Conservation (phyloP, 2,888 invertebrate genomes). For the Iphiclides podalirius region DNA sequence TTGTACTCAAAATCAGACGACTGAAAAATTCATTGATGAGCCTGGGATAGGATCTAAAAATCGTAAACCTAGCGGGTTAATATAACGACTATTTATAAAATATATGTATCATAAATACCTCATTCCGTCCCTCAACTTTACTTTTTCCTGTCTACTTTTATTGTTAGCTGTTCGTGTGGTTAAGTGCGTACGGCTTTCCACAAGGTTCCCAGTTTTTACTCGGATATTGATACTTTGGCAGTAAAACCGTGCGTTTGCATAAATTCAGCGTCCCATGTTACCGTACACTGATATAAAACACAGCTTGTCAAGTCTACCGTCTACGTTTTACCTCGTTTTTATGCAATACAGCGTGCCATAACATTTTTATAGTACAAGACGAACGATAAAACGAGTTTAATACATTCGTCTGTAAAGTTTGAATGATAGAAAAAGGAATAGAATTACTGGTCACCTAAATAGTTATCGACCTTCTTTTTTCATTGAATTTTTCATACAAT, state of each 20-base stretch:
- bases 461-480: not conserved
- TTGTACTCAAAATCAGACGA: no score
- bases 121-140: no score
- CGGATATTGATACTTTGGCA: conserved; percentile 41
- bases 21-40: no score
- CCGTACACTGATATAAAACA: conserved; percentile 48
- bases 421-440: conserved; percentile 14
- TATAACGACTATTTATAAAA: no score
- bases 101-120: no score
- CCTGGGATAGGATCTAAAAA: no score
- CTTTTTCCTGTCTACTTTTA: no score
- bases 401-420: conserved; percentile 27
- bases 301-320: conserved; percentile 60
- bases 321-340: conserved; percentile 53
- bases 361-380: conserved; percentile 66
- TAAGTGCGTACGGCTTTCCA: conserved; percentile 5
- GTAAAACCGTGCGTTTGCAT: conserved; percentile 49
- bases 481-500: no score
- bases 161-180: no score
- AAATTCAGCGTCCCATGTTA: conserved; percentile 36
- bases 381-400: conserved; percentile 58
- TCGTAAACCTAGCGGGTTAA: no score
- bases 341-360: conserved; percentile 59
- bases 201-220: conserved; percentile 8
- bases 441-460: not conserved